phyloP scores from a whole-genome alignment of 1,140 invertebrate genomes.

The Araneus ventricosus region DNA sequence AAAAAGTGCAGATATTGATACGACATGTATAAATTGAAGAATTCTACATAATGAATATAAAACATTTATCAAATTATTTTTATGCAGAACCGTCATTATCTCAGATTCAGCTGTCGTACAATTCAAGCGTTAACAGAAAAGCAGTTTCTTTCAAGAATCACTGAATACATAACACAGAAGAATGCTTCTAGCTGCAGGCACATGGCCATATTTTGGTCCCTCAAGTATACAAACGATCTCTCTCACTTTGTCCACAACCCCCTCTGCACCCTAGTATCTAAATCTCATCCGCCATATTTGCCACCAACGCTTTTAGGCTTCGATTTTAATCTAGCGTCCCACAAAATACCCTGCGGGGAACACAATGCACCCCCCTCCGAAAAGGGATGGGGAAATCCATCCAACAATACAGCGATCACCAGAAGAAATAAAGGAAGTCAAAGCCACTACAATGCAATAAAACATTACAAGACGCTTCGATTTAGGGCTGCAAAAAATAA shows the following conservation, averaged over 20 bases:
- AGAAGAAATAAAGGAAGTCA: conserved; percentile 32
- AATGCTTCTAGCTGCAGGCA: too few relatives aligned
- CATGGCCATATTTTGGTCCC: background rate
- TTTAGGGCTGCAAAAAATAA: background rate
- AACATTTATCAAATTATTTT: too few relatives aligned
- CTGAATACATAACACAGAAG: too few relatives aligned
- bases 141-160: too few relatives aligned
- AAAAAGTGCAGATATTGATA: too few relatives aligned
- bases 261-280: conserved; percentile 27
- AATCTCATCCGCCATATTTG: conserved; percentile 68
- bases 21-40: too few relatives aligned
- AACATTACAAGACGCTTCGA: conserved; percentile 55
- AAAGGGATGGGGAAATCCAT: conserved; percentile 9
- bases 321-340: conserved; percentile 64
- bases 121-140: too few relatives aligned
- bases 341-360: conserved; percentile 41
- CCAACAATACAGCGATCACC: conserved; percentile 31
- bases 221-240: background rate
- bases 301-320: conserved; percentile 34
- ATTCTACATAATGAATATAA: too few relatives aligned
- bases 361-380: conserved; percentile 2
- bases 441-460: conserved; percentile 62
- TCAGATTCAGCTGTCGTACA: too few relatives aligned
- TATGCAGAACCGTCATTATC: too few relatives aligned
- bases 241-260: conserved; percentile 35